Base-by-base conservation (phyloP, 2,888 invertebrate genomes). In the Agrilus cyanescens region DNA sequence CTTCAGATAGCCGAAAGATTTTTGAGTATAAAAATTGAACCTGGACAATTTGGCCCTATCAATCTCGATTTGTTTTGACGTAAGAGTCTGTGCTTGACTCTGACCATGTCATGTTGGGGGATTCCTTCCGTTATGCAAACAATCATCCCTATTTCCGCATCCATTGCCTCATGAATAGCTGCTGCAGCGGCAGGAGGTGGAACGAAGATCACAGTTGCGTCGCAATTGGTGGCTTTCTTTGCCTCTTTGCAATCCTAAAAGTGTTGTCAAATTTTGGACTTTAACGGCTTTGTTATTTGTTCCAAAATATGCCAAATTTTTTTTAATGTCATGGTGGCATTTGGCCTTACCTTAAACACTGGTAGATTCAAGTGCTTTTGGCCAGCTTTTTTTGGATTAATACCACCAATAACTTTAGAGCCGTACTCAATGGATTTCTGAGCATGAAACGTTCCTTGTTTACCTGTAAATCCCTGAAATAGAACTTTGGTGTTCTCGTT, bases 41-140 rank as follows among this genome's bases (percentile, higher is more conserved):
- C 87, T 7, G 87, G 87, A 63, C 87, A 88, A 62, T 88, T 89
- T 3, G 87, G 88, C 2, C 88, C 87, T 51, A 88, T 74, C 10
- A 89, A 68, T 50, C 87, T 71, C 2, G 81, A 78, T 61, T 83
- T 84, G 55, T 66, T 71, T 61, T 87, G 85, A 53, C 71, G 61
- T 1, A 73, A 49, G 14, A 81, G 65, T 31, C 68, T 66, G 49
- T 77, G 70, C 60, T 84, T 85, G 6, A 89, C 82, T 57, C 74
- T 72, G 10, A 87, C 85, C 87, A 89, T 88, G 58, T 89, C 87
- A 55, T 84, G 78, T 57, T 83, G 82, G 14, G 83, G 83, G 50
- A 85, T 79, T 49, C 81, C 82, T 64, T 82, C 82, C 1, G 81
- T 86, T 53, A 57, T 53, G 15, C 51, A 51, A 5, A 55, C 54